Evolutionary conservation across 1,140 invertebrate genomes (phyloP), one percentile per base, ranked within the genome.

Genomic region (Panagrolaimus sp.): DNA sequence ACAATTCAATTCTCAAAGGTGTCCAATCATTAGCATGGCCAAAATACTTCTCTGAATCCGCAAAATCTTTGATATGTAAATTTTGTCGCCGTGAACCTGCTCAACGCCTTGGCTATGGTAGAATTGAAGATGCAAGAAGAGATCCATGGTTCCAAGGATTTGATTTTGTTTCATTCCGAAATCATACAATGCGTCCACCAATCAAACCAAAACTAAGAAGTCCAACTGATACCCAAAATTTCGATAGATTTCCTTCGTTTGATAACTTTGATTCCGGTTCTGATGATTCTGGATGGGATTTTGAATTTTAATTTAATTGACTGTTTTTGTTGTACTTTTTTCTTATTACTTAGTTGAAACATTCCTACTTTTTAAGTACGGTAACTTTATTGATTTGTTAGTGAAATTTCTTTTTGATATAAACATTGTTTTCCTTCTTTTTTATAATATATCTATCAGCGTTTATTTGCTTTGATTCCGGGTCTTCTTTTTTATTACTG

Each of bases 1-100:
- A 99, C 84, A 98, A 98, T 81, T 93, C 97, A 68, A 98, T 98
- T 78, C 86, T 99, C 61, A 96, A 96, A 85, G 96, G 96, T 65
- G 96, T 98, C 53, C 94, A 98, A 84, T 91, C 92, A 31, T 92
- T 87, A 51, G 73, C 77, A 14, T 81, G 78, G 78, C 79, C 80
- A 46, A 74, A 74, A 46, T 79, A 81, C 62, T 75, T 79, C 16
- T 72, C 61, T 66, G 74, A 80, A 31, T 70, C 68, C 7, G 72
- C 77, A 14, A 74, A 75, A 64, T 51, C 69, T 14, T 67, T 82
- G 44, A 81, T 82, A 44, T 74, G 74, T 20, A 75, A 77, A 51
- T 72, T 81, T 42, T 81, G 79, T 64, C 74, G 77, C n/a, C 67
- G 65, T 23, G 77, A 82, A 9, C 66, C 80, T 9, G 69, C 78